Evolutionary conservation across 2,888 invertebrate species (phyloP).

Genomic region (Dasysyrphus albostriatus): DNA sequence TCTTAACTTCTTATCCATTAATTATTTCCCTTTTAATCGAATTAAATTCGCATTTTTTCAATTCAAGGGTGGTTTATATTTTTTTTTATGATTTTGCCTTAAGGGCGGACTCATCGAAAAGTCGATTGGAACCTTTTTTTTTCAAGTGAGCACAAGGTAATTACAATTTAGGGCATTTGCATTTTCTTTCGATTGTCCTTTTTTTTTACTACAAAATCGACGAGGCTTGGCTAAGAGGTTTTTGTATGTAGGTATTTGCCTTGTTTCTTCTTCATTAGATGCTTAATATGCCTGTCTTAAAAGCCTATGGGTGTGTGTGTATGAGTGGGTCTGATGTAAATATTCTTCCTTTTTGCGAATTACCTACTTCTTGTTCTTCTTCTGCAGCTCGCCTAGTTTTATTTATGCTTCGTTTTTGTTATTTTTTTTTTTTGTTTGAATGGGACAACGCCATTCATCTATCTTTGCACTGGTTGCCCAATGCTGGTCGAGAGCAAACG

Average conservation of each 20-base stretch:
- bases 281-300: constrained; percentile 66
- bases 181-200: constrained; percentile 63
- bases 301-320: constrained; percentile 9
- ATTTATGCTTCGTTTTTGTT: constrained; percentile 50
- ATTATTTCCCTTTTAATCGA: constrained; percentile 73
- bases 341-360: constrained; percentile 42
- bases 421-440: constrained; percentile 55
- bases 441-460: constrained; percentile 69
- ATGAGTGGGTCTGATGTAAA: constrained; percentile 21
- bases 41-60: constrained; percentile 74
- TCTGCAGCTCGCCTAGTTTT: constrained; percentile 37
- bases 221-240: constrained; percentile 28
- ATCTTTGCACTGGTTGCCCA: constrained; percentile 74
- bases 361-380: constrained; percentile 40
- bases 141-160: constrained; percentile 63
- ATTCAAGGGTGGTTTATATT: constrained; percentile 40
- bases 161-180: constrained; percentile 73
- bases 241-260: not conserved
- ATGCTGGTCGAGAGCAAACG: constrained; percentile 63
- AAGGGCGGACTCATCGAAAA: constrained; percentile 7
- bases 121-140: constrained; percentile 61
- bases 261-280: constrained; percentile 64
- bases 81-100: not conserved
- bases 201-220: constrained; percentile 1
- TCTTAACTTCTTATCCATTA: constrained; percentile 73